Evolutionary conservation across 2,888 invertebrate genomes (phyloP).

Genomic region (Galerucella pusilla): DNA sequence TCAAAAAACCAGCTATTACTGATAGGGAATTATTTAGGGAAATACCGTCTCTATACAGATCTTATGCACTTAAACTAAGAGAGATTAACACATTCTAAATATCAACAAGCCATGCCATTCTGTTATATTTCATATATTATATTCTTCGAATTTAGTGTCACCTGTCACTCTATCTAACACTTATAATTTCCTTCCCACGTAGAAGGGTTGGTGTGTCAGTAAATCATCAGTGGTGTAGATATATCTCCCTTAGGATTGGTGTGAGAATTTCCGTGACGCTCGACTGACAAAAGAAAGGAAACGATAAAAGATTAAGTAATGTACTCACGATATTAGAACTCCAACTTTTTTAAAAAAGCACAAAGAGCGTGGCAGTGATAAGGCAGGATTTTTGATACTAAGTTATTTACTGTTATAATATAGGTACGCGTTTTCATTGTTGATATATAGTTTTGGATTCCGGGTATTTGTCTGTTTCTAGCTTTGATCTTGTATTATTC

Average conservation of each 20-base stretch:
- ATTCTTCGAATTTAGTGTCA: not conserved
- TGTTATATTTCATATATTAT: no score
- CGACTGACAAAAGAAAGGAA: conserved; percentile 2
- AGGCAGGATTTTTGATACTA: not conserved
- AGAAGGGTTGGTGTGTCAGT: not conserved
- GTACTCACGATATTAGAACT: not conserved
- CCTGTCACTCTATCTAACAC: not conserved
- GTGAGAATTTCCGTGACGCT: not conserved
- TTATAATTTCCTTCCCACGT: not conserved
- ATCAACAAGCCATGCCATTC: no score
- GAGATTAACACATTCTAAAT: no score
- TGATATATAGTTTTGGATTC: no score
- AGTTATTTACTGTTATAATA: no score
- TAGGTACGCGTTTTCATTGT: no score
- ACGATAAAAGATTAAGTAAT: not conserved
- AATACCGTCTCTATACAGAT: no score
- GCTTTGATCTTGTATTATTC: no score
- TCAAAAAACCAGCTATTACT: no score
- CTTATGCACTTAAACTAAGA: no score
- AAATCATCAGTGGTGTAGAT: not conserved
- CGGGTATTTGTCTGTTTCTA: no score
- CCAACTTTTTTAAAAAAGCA: not conserved
- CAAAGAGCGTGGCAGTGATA: not conserved
- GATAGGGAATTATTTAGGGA: no score
- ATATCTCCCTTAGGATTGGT: not conserved